Evolutionary conservation across 2,888 invertebrate species (phyloP).

Genomic region (Drosophila limbata): DNA sequence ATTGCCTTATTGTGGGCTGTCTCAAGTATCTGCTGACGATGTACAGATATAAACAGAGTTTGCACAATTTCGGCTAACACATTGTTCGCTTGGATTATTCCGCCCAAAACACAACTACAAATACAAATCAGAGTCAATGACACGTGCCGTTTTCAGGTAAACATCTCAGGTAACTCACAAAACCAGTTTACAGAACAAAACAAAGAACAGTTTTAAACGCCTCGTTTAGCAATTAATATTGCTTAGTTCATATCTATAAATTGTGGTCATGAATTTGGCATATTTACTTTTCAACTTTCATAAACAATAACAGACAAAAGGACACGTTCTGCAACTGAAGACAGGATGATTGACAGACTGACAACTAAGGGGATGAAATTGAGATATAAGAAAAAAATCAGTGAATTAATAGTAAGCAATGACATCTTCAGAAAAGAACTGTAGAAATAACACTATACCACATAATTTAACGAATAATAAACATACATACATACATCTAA

Average conservation of each 20-base stretch:
- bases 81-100: constrained; percentile 38
- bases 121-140: constrained; percentile 56
- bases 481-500: constrained; percentile 1
- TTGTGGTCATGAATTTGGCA: constrained; percentile 62
- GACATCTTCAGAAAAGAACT: neutral
- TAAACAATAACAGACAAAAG: constrained; percentile 36
- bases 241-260: constrained; percentile 28
- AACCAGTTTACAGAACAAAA: constrained; percentile 62
- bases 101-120: constrained; percentile 14
- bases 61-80: no score
- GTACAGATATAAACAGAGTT: constrained; percentile 5
- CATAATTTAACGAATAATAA: neutral
- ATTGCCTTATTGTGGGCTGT: neutral
- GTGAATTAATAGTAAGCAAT: neutral
- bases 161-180: constrained; percentile 21
- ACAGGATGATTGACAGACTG: constrained; percentile 53
- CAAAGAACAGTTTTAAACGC: constrained; percentile 60
- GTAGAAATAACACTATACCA: neutral
- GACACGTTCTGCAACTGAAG: constrained; percentile 46
- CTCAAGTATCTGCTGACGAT: constrained; percentile 24
- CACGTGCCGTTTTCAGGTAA: constrained; percentile 61
- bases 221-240: constrained; percentile 69
- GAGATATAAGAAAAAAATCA: neutral
- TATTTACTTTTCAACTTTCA: constrained; percentile 63
- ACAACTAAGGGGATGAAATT: constrained; percentile 12